Evolutionary conservation across 1,140 invertebrate species (phyloP).

Genomic region (Lysiphlebus fabarum): DNA sequence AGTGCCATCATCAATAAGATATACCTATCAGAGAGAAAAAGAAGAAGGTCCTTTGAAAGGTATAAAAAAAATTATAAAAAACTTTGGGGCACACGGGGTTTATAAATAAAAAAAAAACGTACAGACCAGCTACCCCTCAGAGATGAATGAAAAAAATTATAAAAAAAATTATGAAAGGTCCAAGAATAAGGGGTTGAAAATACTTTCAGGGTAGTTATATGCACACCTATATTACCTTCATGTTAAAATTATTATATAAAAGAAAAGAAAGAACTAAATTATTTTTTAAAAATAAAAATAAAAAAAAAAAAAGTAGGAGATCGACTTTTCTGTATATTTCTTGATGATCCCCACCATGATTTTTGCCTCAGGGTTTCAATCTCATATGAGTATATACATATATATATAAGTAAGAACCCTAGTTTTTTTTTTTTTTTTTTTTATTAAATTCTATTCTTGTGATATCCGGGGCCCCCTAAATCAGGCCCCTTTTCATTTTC

Average conservation of each 20-base stretch:
- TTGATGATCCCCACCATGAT: slow-evolving; percentile 10
- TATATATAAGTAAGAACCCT: slow-evolving; percentile 40
- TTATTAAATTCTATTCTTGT: slow-evolving; percentile 48
- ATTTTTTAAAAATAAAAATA: slow-evolving; percentile 8
- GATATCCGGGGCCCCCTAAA: slow-evolving; percentile 44
- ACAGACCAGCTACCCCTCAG: slow-evolving; percentile 39
- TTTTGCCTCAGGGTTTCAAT: background rate
- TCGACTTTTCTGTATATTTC: slow-evolving; percentile 9
- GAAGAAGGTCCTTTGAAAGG: background rate
- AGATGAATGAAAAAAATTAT: background rate
- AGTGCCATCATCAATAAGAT: too few species aligned
- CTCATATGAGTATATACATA: background rate
- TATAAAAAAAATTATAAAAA: slow-evolving; percentile 12
- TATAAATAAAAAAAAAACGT: too few species aligned
- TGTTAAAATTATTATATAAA: too few species aligned
- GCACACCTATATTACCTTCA: background rate
- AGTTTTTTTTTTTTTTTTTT: too few species aligned
- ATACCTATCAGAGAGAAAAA: background rate
- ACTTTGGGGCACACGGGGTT: background rate
- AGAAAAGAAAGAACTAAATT: too few species aligned
- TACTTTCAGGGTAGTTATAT: slow-evolving; percentile 1
- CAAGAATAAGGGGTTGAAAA: slow-evolving; percentile 23
- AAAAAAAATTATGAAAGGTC: slow-evolving; percentile 17
- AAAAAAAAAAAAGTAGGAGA: slow-evolving; percentile 18
- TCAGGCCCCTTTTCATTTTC: slow-evolving; percentile 25